These are phyloP conservation scores for Morelia viridis DNA, from an alignment of 2,797 vertebrate genomes.

Conservation along the genomic window DNA sequence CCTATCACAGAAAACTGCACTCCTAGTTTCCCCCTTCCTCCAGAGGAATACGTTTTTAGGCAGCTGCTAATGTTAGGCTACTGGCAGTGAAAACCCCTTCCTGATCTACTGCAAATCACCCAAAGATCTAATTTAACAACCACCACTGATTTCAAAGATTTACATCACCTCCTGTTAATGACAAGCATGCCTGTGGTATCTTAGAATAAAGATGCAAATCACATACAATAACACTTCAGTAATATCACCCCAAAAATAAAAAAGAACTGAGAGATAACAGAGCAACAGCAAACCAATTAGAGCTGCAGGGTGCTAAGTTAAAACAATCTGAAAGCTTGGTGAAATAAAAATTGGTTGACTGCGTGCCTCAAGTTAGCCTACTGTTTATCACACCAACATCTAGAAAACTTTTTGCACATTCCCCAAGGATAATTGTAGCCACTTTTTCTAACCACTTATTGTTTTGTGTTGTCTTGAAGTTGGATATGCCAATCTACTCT, in stretches of 20 bases:
- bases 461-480: background rate
- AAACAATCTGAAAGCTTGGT: background rate
- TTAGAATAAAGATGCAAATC: background rate
- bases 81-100: background rate
- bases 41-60: background rate
- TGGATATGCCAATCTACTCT: background rate
- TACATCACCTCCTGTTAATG: background rate
- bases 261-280: background rate
- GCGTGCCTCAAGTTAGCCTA: background rate
- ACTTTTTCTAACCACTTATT: background rate
- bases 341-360: background rate
- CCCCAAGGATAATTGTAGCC: background rate
- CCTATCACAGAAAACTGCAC: background rate
- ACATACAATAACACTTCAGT: background rate
- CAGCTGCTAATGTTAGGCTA: background rate
- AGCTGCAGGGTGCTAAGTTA: too few species aligned
- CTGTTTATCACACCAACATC: accelerated
- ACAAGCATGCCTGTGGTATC: background rate
- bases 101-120: background rate
- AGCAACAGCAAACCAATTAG: background rate
- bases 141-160: background rate
- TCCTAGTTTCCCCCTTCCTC: background rate
- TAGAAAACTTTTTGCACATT: accelerated
- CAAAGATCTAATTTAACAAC: background rate
- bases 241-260: background rate